phyloP scores from a whole-genome alignment of 2,113 vertebrate genomes.

The Ctenodactylus gundi region DNA sequence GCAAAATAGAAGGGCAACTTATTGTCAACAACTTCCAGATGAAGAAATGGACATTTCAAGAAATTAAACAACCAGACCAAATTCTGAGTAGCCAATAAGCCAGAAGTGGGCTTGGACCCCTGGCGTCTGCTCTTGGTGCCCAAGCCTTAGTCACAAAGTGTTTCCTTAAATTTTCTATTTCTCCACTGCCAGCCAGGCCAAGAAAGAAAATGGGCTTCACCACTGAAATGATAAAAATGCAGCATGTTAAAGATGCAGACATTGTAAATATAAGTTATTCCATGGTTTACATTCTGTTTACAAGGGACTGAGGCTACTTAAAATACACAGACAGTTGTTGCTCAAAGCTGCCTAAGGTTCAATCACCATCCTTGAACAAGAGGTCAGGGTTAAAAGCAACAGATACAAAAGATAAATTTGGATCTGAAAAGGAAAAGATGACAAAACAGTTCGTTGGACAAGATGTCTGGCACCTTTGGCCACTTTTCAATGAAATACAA shows the following conservation, averaged over 20 bases:
- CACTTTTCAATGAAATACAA: slow-evolving; percentile 68
- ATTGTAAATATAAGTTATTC: background rate
- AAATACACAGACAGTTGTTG: slow-evolving; percentile 33
- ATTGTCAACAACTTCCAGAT: background rate
- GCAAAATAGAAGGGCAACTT: background rate
- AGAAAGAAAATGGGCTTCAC: background rate
- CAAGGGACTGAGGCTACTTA: background rate
- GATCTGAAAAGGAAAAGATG: slow-evolving; percentile 68
- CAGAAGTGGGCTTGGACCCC: background rate
- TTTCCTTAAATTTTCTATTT: background rate
- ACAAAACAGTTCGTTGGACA: slow-evolving; percentile 67
- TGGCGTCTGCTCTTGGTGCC: background rate
- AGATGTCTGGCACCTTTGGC: slow-evolving; percentile 67
- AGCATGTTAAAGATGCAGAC: slow-evolving; percentile 30
- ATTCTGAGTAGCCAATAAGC: background rate
- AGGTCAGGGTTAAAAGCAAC: slow-evolving; percentile 74
- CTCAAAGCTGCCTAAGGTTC: slow-evolving; percentile 50
- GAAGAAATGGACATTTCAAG: background rate
- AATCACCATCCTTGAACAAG: slow-evolving; percentile 57
- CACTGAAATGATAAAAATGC: background rate
- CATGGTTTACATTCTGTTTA: background rate
- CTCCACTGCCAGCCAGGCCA: background rate
- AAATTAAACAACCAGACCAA: background rate
- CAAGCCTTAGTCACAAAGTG: background rate
- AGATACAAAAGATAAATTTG: slow-evolving; percentile 68